Evolutionary conservation across 2,113 vertebrate genomes (phyloP).

Genomic region (Scomber colias): DNA sequence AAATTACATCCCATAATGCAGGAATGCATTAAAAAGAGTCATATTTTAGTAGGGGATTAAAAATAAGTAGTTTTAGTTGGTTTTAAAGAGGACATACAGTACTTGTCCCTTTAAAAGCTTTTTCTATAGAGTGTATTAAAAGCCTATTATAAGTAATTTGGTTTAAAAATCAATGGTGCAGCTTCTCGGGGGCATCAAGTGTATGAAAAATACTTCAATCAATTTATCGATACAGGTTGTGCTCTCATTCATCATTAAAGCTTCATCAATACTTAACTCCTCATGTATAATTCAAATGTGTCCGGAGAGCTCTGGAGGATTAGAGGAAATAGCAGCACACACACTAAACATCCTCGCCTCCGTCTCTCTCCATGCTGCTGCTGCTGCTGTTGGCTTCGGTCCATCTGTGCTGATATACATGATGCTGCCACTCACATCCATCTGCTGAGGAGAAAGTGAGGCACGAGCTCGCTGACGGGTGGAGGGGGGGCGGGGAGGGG

Average conservation of each 20-base stretch:
- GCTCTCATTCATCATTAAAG: constrained; percentile 26
- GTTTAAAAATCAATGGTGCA: background rate
- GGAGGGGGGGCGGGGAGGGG: background rate
- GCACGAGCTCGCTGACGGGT: background rate
- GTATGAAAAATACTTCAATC: constrained; percentile 10
- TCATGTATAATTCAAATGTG: constrained; percentile 24
- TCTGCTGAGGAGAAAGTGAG: constrained; percentile 7
- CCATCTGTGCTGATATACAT: constrained; percentile 27
- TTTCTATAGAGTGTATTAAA: too few relatives aligned
- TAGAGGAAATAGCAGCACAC: constrained; percentile 4
- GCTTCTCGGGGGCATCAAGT: background rate
- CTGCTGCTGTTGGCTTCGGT: constrained; percentile 9
- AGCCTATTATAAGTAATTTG: too few relatives aligned
- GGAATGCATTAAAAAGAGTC: too few relatives aligned
- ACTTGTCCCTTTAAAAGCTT: too few relatives aligned
- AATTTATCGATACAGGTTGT: background rate
- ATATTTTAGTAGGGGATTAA: too few relatives aligned
- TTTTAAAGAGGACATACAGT: too few relatives aligned
- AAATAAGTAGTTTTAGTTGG: too few relatives aligned
- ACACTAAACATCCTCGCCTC: background rate
- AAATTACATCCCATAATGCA: too few relatives aligned
- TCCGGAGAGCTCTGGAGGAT: background rate
- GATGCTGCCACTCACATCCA: constrained; percentile 10
- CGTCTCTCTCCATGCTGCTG: background rate
- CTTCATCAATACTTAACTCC: background rate